These are phyloP conservation scores for Ornithoptera alexandrae DNA, from an alignment of 2,888 invertebrate species.

Conservation along the genomic window DNA sequence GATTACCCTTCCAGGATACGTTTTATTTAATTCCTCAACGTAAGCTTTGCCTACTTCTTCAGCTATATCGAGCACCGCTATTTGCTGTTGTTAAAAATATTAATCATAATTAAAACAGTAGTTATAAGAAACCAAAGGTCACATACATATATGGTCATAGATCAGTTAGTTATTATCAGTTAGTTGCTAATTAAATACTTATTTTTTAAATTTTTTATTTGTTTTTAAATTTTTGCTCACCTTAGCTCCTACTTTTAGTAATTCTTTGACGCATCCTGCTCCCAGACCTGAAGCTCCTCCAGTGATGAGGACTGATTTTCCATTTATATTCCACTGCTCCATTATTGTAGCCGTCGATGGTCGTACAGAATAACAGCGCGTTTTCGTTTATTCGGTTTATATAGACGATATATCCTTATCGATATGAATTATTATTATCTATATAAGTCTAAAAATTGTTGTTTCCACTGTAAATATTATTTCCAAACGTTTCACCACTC, in stretches of 20 bases:
- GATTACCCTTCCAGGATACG: conserved; percentile 39
- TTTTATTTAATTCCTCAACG: conserved; percentile 40
- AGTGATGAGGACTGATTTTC: conserved; percentile 49
- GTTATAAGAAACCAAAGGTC: too few species aligned
- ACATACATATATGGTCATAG: too few species aligned
- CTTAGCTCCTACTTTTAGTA: conserved; percentile 48
- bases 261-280: conserved; percentile 44
- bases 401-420: background rate
- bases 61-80: conserved; percentile 49
- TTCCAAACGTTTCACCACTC: too few species aligned
- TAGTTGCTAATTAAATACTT: too few species aligned
- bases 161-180: too few species aligned
- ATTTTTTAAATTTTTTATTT: background rate
- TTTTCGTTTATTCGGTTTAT: background rate
- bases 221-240: conserved; percentile 32
- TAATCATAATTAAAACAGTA: too few species aligned
- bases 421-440: background rate
- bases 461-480: too few species aligned
- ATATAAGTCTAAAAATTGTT: too few species aligned
- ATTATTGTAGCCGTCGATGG: background rate
- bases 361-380: background rate
- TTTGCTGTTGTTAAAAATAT: conserved; percentile 35
- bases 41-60: conserved; percentile 44
- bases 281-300: conserved; percentile 56
- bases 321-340: conserved; percentile 36